A percentile compares a stretch with the other conserved stretches of the same genome.
Conservation (phyloP, 1,140 invertebrate genomes). For the Coptotermes formosanus region DNA sequence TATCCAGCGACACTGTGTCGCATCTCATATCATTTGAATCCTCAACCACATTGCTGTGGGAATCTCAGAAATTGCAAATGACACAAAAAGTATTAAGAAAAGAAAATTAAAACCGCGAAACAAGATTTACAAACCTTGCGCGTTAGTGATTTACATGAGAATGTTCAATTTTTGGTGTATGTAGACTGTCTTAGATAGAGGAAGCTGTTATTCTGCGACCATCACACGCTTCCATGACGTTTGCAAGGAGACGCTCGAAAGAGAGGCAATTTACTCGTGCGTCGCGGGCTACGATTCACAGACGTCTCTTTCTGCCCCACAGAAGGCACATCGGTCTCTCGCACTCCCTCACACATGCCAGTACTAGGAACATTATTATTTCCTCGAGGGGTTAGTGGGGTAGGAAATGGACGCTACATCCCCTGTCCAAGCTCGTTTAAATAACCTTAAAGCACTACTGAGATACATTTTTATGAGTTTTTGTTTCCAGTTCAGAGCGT, state of each 20-base stretch:
- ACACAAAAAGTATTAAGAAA: too few species aligned
- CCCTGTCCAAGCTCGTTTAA: conserved; percentile 9
- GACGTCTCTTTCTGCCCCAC: not conserved
- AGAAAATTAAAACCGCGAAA: too few species aligned
- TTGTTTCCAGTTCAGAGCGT: not conserved
- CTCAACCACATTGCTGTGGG: too few species aligned
- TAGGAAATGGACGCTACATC: not conserved
- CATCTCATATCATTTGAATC: too few species aligned
- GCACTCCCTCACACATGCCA: not conserved
- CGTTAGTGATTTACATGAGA: too few species aligned
- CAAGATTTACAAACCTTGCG: too few species aligned
- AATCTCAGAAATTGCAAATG: too few species aligned
- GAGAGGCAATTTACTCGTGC: not conserved
- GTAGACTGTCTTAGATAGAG: not conserved
- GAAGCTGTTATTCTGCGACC: not conserved
- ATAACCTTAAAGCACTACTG: not conserved
- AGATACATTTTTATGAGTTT: conserved; percentile 11
- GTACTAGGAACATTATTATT: not conserved
- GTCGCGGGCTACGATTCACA: not conserved
- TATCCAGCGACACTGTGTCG: too few species aligned
- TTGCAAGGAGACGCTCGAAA: not conserved
- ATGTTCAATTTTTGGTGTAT: not conserved
- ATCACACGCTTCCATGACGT: conserved; percentile 2
- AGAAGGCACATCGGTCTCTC: not conserved
- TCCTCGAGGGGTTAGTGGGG: conserved; percentile 1